Conservation (phyloP, 2,888 invertebrate species). For the Agapostemon virescens region DNA sequence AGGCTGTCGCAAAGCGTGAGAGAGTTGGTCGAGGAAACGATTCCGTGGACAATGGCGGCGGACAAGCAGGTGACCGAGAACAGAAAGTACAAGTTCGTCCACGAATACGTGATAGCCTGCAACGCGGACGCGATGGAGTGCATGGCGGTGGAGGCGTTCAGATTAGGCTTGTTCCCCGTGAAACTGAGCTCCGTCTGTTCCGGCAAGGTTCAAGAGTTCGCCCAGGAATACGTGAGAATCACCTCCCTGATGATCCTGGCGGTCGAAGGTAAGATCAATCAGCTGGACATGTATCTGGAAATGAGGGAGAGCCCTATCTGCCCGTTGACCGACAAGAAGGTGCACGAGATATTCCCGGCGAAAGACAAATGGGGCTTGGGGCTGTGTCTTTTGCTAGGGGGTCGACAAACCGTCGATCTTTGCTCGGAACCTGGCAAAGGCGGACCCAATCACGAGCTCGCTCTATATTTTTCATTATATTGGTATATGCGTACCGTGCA, state of each 20-base stretch:
- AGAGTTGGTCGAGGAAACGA: slow-evolving; percentile 59
- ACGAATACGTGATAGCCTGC: slow-evolving; percentile 66
- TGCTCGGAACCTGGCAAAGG: slow-evolving; percentile 81
- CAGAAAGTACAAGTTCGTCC: slow-evolving; percentile 67
- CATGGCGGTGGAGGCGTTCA: slow-evolving; percentile 65
- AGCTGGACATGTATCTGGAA: slow-evolving; percentile 67
- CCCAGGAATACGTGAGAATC: slow-evolving; percentile 69
- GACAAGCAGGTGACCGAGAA: slow-evolving; percentile 59
- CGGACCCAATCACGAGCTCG: slow-evolving; percentile 86
- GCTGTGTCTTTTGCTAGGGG: slow-evolving; percentile 83
- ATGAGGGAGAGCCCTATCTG: slow-evolving; percentile 68
- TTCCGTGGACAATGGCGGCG: slow-evolving; percentile 37
- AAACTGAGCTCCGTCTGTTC: slow-evolving; percentile 62
- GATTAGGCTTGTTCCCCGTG: slow-evolving; percentile 67
- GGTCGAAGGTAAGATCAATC: slow-evolving; percentile 68
- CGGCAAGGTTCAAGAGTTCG: slow-evolving; percentile 58
- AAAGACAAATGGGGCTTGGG: slow-evolving; percentile 73
- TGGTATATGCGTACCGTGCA: slow-evolving; percentile 70
- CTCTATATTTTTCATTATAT: slow-evolving; percentile 80
- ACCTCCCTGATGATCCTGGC: slow-evolving; percentile 70
- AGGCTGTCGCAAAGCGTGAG: slow-evolving; percentile 75
- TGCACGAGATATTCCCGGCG: slow-evolving; percentile 69
- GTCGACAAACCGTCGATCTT: slow-evolving; percentile 84
- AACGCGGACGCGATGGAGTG: slow-evolving; percentile 68
- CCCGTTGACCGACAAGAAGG: slow-evolving; percentile 65